A percentile compares a stretch with the other conserved stretches of the same genome.
These are phyloP conservation scores for Trochalopteron elliotii DNA, from an alignment of 2,113 vertebrate species.

Conservation along the genomic window DNA sequence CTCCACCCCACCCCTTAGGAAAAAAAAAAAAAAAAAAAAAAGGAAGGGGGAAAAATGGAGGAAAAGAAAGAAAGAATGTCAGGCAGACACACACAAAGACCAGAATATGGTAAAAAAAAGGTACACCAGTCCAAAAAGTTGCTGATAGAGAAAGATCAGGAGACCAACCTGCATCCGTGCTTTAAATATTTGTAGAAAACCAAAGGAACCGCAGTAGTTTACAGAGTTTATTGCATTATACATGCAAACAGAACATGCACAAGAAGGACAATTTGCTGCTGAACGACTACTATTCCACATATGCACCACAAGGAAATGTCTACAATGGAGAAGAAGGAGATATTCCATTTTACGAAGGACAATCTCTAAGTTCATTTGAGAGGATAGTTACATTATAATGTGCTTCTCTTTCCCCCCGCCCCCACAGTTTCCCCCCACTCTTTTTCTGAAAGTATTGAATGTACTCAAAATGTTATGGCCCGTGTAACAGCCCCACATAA, in stretches of 20 bases:
- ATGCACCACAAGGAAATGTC: constrained; percentile 78
- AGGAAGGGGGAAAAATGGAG: neutral
- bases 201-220: constrained; percentile 74
- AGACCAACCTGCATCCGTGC: neutral
- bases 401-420: constrained; percentile 75
- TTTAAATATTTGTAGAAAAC: constrained; percentile 68
- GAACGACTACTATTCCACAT: constrained; percentile 81
- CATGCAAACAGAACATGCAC: constrained; percentile 98
- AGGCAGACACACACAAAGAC: constrained; percentile 11
- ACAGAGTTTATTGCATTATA: constrained; percentile 96
- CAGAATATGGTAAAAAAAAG: constrained; percentile 23
- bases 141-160: neutral
- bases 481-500: constrained; percentile 77
- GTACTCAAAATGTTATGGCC: constrained; percentile 75
- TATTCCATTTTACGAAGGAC: constrained; percentile 78
- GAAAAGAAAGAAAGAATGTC: neutral
- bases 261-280: constrained; percentile 79
- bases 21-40: no score
- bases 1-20: neutral
- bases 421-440: constrained; percentile 34
- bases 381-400: constrained; percentile 82
- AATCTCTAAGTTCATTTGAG: constrained; percentile 74
- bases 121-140: neutral
- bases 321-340: constrained; percentile 75
- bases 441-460: constrained; percentile 73